Evolutionary conservation across 1,140 invertebrate species (phyloP).

Genomic region (Phortica variegata): DNA sequence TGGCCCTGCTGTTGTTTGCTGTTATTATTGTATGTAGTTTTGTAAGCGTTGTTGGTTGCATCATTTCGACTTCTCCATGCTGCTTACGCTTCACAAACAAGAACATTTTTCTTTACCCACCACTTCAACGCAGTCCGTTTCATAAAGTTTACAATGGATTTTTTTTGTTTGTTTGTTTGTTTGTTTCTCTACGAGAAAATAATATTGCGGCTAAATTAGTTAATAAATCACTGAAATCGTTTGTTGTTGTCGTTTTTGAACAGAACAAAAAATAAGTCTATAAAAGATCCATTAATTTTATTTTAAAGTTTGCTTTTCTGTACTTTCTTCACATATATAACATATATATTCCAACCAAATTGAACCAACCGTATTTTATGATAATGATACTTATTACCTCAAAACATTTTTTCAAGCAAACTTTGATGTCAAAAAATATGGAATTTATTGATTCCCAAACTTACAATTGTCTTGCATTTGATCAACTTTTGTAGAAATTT

Average conservation of each 20-base stretch:
- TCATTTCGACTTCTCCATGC: neutral
- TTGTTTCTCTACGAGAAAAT: slow-evolving; percentile 20
- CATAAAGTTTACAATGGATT: no score
- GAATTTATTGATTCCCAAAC: no score
- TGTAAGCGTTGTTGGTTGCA: neutral
- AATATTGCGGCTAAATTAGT: slow-evolving; percentile 39
- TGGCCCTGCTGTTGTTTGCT: neutral
- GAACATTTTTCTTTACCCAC: no score
- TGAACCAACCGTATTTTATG: no score
- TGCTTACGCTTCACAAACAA: slow-evolving; percentile 1
- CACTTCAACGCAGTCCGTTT: no score
- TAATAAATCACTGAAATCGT: slow-evolving; percentile 36
- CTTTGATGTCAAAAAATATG: no score
- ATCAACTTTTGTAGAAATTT: neutral
- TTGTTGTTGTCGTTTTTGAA: neutral
- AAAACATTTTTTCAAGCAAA: no score
- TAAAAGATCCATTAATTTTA: no score
- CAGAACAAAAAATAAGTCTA: slow-evolving; percentile 2
- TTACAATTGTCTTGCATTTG: no score
- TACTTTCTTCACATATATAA: neutral
- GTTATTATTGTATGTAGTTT: slow-evolving; percentile 4
- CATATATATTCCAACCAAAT: neutral
- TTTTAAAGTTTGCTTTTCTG: no score
- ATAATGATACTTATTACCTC: neutral
- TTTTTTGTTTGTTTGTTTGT: no score